A percentile compares a stretch with the other conserved stretches of the same genome.
Conservation (phyloP, 2,113 vertebrate species). For the Ranitomeya imitator region DNA sequence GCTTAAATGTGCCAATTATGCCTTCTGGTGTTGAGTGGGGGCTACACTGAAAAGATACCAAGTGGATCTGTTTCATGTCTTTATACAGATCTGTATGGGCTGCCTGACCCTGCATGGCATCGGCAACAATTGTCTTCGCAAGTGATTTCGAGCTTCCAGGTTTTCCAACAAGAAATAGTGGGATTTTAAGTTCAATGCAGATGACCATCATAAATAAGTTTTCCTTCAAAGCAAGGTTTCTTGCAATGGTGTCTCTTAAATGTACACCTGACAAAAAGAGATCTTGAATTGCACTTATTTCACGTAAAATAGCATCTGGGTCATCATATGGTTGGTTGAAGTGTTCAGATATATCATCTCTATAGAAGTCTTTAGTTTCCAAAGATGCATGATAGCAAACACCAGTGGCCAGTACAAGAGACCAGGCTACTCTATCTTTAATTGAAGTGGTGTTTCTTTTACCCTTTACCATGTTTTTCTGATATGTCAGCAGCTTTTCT, state of each 20-base stretch:
- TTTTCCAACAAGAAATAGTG: slow-evolving; percentile 95
- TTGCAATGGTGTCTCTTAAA: slow-evolving; percentile 85
- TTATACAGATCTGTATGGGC: slow-evolving; percentile 86
- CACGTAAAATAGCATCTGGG: slow-evolving; percentile 73
- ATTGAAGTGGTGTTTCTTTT: accelerated
- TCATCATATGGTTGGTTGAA: slow-evolving; percentile 69
- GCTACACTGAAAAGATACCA: slow-evolving; percentile 97
- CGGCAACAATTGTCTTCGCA: slow-evolving; percentile 92
- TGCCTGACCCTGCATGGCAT: slow-evolving; percentile 94
- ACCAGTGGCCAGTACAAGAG: slow-evolving; percentile 82
- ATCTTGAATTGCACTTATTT: slow-evolving; percentile 84
- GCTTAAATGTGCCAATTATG: slow-evolving; percentile 92
- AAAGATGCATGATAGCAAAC: slow-evolving; percentile 94
- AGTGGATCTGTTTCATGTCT: slow-evolving; percentile 87
- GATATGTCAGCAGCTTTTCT: slow-evolving; percentile 69
- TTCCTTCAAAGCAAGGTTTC: slow-evolving; percentile 90
- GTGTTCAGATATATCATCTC: slow-evolving; percentile 70
- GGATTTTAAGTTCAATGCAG: slow-evolving; percentile 92
- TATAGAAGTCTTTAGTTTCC: slow-evolving; percentile 79
- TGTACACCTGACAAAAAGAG: slow-evolving; percentile 81
- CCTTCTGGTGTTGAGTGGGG: slow-evolving; percentile 96
- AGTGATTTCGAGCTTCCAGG: slow-evolving; percentile 97
- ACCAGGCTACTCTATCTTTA: slow-evolving; percentile 79
- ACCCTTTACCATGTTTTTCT: slow-evolving; percentile 62
- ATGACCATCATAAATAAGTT: slow-evolving; percentile 98